Conservation (phyloP, 2,797 vertebrate species). For the Myotis myotis region DNA sequence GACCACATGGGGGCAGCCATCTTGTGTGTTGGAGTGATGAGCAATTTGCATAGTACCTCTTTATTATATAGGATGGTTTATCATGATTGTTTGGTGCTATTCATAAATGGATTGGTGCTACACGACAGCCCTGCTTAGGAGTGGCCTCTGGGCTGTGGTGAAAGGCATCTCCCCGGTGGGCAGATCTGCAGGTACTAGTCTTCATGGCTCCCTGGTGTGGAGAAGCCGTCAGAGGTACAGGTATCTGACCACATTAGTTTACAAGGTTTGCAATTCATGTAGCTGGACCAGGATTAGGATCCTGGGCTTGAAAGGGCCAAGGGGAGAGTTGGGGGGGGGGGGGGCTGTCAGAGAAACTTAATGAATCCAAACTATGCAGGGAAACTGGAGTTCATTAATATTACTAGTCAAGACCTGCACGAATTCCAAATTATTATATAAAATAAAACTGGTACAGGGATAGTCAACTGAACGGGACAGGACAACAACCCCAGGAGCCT, state of each 20-base stretch:
- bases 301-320: neutral
- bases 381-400: neutral
- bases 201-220: neutral
- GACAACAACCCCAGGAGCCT: neutral
- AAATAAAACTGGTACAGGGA: neutral
- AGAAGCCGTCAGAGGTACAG: neutral
- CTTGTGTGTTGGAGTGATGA: too few relatives aligned
- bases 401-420: neutral
- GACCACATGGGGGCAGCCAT: too few relatives aligned
- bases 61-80: neutral
- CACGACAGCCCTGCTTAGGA: neutral
- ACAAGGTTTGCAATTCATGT: neutral
- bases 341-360: neutral
- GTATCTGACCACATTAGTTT: neutral
- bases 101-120: neutral
- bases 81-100: neutral
- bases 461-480: neutral
- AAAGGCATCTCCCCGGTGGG: neutral
- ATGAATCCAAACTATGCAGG: neutral
- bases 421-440: neutral
- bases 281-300: neutral
- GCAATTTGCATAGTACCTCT: too few relatives aligned
- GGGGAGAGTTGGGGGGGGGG: neutral
- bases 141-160: neutral
- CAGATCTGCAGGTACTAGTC: neutral